Conservation (phyloP, 2,113 vertebrate genomes). For the Daboia siamensis region DNA sequence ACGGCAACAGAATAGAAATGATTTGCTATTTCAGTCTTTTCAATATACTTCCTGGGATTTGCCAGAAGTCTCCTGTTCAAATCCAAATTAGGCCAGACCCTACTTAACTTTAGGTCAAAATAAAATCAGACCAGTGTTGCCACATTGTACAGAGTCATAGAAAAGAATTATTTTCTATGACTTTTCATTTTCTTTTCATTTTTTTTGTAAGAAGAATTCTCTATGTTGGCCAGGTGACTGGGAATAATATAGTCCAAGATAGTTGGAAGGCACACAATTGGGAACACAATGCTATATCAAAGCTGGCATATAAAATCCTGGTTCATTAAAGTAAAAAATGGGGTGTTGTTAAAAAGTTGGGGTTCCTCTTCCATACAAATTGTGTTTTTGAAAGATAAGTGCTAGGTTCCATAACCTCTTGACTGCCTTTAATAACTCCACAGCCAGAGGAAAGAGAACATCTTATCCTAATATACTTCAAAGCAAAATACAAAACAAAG, state of each 20-base stretch:
- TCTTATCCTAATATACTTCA: slow-evolving; percentile 43
- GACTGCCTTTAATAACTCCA: slow-evolving; percentile 16
- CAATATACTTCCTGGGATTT: neutral
- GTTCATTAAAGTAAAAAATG: neutral
- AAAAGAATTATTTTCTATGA: neutral
- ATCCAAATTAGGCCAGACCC: neutral
- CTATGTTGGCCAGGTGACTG: neutral
- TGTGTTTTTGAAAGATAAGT: slow-evolving; percentile 24
- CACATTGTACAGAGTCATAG: neutral
- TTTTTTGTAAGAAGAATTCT: neutral
- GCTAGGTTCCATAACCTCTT: neutral
- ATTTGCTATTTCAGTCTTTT: neutral
- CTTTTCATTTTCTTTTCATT: neutral
- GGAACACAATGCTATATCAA: neutral
- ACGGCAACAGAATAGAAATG: neutral
- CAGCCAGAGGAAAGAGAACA: slow-evolving; percentile 20
- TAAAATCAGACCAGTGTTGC: neutral
- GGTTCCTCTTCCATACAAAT: neutral
- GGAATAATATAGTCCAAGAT: neutral
- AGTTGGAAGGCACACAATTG: neutral
- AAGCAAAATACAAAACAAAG: slow-evolving; percentile 56
- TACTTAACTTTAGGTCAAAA: neutral
- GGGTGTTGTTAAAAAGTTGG: neutral
- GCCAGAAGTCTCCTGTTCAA: neutral
- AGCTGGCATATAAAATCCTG: neutral